Base-by-base conservation (phyloP, 2,888 invertebrate genomes). In the Drosophila neotestacea region DNA sequence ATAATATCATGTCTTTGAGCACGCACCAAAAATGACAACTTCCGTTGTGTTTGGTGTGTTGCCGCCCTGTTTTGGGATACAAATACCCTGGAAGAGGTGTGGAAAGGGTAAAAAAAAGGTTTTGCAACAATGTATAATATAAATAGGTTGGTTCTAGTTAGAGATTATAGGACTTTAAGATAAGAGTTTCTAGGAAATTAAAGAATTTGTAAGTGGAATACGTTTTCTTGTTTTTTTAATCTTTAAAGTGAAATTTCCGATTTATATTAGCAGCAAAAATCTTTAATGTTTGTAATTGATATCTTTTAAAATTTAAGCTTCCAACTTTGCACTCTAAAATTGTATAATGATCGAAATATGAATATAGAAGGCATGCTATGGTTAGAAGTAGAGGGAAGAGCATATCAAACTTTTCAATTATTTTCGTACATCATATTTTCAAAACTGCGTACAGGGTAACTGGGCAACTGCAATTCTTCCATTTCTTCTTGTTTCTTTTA, bases 21-120 rank as follows among this genome's bases (percentile, higher is more conserved):
- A 77, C 75, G 75, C 79, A 74, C 70, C 70, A 63, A 50, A 78
- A 70, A 46, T 32, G 46, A 4, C 44, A 46, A 79, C 79, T 71
- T 79, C 79, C 79, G 74, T 54, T 65, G 34, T 13, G 16, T 59
- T 52, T 13, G 34, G 16, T 36, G 13, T 42, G 36, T 46, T 42
- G 28, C 58, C 58, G 58, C 58, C 58, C 28, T 48, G 11, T 28
- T 51, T 16, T 47, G 9, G 7, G n/a, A 7, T n/a, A 11, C 2
- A 11, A 16, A 67, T 73, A 50, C 41, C n/a, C 46, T 64, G 7
- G 6, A 13, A 44, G 36, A 4, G n/a, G 3, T 6, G 1, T 1
- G 3, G 32, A 42, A 13, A 44, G 27, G 42, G 42, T 38, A 47
- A 10, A 7, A 7, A 7, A 16, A 27, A 27, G 11, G 41, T 28